Percentiles rank a stretch among this genome's conserved stretches.
Evolutionary conservation across 2,113 vertebrate species (phyloP).

Genomic region (Tympanuchus pallidicinctus): DNA sequence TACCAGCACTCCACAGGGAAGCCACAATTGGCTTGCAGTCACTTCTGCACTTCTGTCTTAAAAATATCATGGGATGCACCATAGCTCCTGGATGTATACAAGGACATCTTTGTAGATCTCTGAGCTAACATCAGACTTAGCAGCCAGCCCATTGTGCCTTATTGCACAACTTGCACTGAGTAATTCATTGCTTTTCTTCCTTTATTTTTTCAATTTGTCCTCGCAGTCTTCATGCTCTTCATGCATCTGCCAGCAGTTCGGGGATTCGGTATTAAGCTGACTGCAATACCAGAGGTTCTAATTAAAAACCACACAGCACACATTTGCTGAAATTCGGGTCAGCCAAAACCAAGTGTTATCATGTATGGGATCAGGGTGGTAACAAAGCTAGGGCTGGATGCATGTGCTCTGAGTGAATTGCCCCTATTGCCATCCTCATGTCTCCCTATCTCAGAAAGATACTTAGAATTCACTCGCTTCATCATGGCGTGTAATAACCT

Average conservation of each 20-base stretch:
- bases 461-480: not conserved
- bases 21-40: not conserved
- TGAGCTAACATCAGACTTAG: not conserved
- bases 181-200: not conserved
- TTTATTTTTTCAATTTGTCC: not conserved
- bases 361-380: not conserved
- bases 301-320: not conserved
- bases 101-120: not conserved
- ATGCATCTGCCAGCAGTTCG: not conserved
- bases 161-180: not conserved
- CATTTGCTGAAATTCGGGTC: not conserved
- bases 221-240: not conserved
- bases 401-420: not conserved
- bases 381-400: not conserved
- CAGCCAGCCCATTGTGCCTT: not conserved
- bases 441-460: not conserved
- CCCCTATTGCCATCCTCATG: not conserved
- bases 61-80: not conserved
- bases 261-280: fast-evolving
- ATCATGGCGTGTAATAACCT: not conserved
- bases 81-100: not conserved
- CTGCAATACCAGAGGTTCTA: not conserved
- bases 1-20: not conserved
- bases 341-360: not conserved
- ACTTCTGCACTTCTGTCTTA: not conserved